A percentile compares a stretch with the other conserved stretches of the same genome.
Evolutionary conservation across 2,797 vertebrate genomes (phyloP).

Genomic region (Acestrorhynchus altus): DNA sequence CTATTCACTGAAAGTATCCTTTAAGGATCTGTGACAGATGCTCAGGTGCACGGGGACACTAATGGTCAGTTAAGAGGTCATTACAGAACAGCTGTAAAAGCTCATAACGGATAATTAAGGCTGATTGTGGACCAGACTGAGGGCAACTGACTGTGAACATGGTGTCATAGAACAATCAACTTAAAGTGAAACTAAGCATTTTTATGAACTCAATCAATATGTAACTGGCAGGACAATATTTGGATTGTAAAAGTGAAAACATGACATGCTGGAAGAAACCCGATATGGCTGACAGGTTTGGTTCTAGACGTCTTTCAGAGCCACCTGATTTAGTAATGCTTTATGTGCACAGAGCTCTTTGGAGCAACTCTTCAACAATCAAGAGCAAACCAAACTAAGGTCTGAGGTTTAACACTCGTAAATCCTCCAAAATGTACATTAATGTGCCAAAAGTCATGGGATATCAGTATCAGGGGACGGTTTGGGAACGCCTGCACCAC

Average conservation of each 20-base stretch:
- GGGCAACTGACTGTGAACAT: no score
- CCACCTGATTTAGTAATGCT: background rate
- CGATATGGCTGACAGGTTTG: background rate
- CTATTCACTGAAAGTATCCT: no score
- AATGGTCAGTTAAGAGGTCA: slow-evolving; percentile 29
- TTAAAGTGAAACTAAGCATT: slow-evolving; percentile 10
- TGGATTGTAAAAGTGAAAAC: background rate
- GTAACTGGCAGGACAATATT: background rate
- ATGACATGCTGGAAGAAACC: background rate
- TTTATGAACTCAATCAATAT: background rate
- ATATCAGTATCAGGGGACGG: no score
- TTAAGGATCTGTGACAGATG: background rate
- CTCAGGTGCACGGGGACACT: slow-evolving; percentile 30
- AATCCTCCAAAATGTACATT: no score
- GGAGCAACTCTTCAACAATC: no score
- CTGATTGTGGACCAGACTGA: no score
- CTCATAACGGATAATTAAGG: slow-evolving; percentile 37
- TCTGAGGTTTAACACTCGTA: no score
- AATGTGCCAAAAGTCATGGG: no score
- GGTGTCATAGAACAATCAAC: no score
- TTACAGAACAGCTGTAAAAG: slow-evolving; percentile 26
- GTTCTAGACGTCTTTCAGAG: background rate
- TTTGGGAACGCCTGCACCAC: no score
- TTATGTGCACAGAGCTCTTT: no score
- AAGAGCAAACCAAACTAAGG: no score